Evolutionary conservation across 1,140 invertebrate species (phyloP), one percentile per base, ranked within the genome.

Genomic region (Apis florea): DNA sequence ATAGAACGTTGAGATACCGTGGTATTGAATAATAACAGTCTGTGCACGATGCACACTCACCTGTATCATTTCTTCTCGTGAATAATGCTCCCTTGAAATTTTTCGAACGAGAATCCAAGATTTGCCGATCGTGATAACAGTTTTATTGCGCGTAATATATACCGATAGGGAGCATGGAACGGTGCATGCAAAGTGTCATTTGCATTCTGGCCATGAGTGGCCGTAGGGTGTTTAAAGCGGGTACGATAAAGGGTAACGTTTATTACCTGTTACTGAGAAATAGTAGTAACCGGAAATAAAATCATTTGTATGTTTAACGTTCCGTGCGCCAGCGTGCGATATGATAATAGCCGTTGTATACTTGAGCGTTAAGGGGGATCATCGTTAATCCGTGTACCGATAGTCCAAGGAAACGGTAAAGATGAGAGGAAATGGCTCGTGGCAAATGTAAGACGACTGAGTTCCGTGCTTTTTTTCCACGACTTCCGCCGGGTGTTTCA

Each of bases 261-360:
- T 85, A 88, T 87, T 88, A 85, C 79, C 79, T 83, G 79, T 85
- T 88, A 83, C 85, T 24, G 74, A 83, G 76, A 87, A 83, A 87
- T 66, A 40, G 77, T 78, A 80, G 79, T 74, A 85, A 78, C 85
- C 72, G 85, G 79, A 87, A 87, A 87, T 88, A 85, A 85, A 88
- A 88, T 73, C 86, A 85, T 88, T 87, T 88, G 86, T 81, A 83
- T 78, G 85, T 87, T 85, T 79, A 88, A 85, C 86, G 86, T 83
- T 17, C 85, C 71, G 80, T 87, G 54, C 56, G 59, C 56, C 56
- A 61, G 40, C 63, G 53, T 66, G 83, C 83, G 87, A 87, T 88
- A 88, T 78, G 83, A 74, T 79, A 80, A 88, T 83, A 83, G 66
- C 61, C 24, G 67, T 53, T 53, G 72, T 76, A 82, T 31, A 67